Base-by-base conservation (phyloP, 2,113 vertebrate species). In the Gobiocypris rarus region DNA sequence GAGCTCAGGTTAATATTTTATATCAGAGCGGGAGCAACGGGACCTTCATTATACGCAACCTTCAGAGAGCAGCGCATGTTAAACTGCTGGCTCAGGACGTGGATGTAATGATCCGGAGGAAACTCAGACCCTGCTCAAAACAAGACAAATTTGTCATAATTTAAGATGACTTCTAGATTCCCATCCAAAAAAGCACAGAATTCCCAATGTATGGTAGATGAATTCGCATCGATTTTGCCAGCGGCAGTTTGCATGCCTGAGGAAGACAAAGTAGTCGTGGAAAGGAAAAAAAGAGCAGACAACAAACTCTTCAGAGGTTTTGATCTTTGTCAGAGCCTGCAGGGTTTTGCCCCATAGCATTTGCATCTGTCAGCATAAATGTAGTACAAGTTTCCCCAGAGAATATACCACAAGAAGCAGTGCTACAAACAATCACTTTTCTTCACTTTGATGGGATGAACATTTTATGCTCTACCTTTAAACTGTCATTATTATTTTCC, bases 51-150 rank as follows among this genome's bases (percentile, higher is more conserved):
- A 85, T 70, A 84, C 26, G 59, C 19, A 56, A 56, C 28, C 59
- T 89, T 89, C 71, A 87, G 63, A 70, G 84, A 61, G 48, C 74
- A 58, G 41, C n/a, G 54, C 6, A 54, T 75, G 54, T 69, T 17
- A 50, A 38, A 38, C 58, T 6, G 43, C 50, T 71, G 13, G 28
- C 26, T 74, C 56, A 31, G 26, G 41, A 28, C 9, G 24, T 41
- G 9, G 11, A 10, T 76, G 50, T 3, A 54, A 34, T 31, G 50
- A 75, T 76, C 74, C 6, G 5, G 28, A 56, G 50, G 74, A 19
- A 76, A 56, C 19, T 34, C 50, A 22, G 26, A 17, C 9, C 4
- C 48, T 56, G 50, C 28, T 75, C 50, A 13, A 41, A 77, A 31
- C 19, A 8, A 24, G 28, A 11, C 75, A 58, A 24, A 41, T 76